A percentile compares a stretch with the other conserved stretches of the same genome.
Conservation (phyloP, 2,888 invertebrate genomes). For the Enchytraeus crypticus region DNA sequence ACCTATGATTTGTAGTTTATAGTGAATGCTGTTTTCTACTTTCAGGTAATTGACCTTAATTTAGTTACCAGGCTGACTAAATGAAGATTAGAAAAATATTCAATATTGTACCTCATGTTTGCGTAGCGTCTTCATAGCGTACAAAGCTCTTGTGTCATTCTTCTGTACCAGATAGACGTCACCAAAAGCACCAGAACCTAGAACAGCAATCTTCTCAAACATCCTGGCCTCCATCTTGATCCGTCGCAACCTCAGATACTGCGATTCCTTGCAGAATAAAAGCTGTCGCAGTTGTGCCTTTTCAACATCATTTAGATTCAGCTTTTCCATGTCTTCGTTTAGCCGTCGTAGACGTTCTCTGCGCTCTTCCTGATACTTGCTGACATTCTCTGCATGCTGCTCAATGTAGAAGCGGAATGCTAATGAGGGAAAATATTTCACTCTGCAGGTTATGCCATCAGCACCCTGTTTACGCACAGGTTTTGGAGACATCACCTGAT, state of each 20-base stretch:
- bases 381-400: constrained; percentile 93
- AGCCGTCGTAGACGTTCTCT: constrained; percentile 78
- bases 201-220: constrained; percentile 81
- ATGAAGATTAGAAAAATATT: no score
- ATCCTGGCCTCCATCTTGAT: constrained; percentile 98
- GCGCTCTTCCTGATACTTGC: constrained; percentile 88
- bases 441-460: not conserved
- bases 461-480: not conserved
- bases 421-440: constrained; percentile 52
- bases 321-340: constrained; percentile 93
- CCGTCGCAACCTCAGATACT: constrained; percentile 87
- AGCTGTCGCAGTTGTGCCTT: constrained; percentile 71
- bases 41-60: no score
- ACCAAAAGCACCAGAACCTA: constrained; percentile 89
- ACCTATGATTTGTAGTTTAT: no score
- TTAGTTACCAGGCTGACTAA: no score
- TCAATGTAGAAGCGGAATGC: constrained; percentile 99
- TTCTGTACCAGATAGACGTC: constrained; percentile 77
- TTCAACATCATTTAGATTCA: constrained; percentile 52
- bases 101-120: constrained; percentile 95
- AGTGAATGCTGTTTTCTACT: no score
- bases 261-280: constrained; percentile 95
- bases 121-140: constrained; percentile 95
- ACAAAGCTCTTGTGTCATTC: constrained; percentile 84
- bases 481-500: constrained; percentile 4